Base-by-base conservation (phyloP, 2,113 vertebrate species). In the Melanotaenia duboulayi region DNA sequence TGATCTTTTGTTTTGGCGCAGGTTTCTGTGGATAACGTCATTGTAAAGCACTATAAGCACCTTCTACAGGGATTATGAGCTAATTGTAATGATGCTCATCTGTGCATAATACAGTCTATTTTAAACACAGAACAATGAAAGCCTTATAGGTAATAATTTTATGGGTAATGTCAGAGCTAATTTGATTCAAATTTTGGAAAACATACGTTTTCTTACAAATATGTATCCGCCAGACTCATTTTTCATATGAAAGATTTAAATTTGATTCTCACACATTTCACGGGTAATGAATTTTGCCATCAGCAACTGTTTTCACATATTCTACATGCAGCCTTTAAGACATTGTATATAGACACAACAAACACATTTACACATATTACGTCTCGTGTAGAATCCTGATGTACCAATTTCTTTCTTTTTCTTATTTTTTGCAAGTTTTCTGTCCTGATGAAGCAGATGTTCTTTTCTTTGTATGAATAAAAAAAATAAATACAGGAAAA, bases 1-100 rank as follows among this genome's bases (percentile, higher is more conserved):
- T 86, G 68, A 86, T 88, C 80, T 90, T 83, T 76, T 84, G 76
- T 88, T 88, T 87, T 63, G 84, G 60, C 66, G 74, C 75, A 80
- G 71, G 82, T 83, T 85, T 79, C 78, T 75, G 82, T 85, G 63
- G 70, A 71, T 85, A 82, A 87, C 79, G 80, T 70, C 65, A 87
- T 71, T 71, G 64, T 55, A 80, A 80, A 72, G 78, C 62, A 65
- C 61, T 66, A 66, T 82, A 65, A 70, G 66, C 69, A 71, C 76
- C 22, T 82, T 89, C 78, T 77, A 79, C 75, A 88, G 63, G 71
- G 76, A 86, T 77, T 83, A 81, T 59, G 74, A 71, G 55, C 71
- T 74, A 80, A 82, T 52, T 81, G 74, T 70, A 76, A 87, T 87
- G 70, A 69, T 23, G 35, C 66, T 89, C 56, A 76, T 84, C 89